Evolutionary conservation across 2,797 vertebrate genomes (phyloP).

Genomic region (Cottoperca gobio): DNA sequence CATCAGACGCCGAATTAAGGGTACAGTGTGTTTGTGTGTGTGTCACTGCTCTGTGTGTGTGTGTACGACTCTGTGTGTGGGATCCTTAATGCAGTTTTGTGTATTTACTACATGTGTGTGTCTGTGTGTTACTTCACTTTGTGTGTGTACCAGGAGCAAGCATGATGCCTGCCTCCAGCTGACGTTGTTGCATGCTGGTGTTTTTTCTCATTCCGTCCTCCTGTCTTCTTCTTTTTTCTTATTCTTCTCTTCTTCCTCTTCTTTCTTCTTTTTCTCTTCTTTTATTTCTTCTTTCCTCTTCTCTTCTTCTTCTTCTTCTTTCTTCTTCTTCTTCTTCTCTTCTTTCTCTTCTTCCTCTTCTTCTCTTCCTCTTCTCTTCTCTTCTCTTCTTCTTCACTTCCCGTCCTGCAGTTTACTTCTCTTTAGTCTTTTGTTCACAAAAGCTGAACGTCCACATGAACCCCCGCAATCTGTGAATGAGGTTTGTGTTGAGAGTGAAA

Average conservation of each 20-base stretch:
- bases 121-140: neutral
- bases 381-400: neutral
- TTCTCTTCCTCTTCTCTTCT: neutral
- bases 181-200: slow-evolving; percentile 1
- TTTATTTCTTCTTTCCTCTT: neutral
- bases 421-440: neutral
- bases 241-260: neutral
- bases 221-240: neutral
- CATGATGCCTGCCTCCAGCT: neutral
- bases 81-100: neutral
- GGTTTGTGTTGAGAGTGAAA: neutral
- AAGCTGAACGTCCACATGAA: slow-evolving; percentile 5
- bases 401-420: neutral
- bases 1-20: slow-evolving; percentile 91
- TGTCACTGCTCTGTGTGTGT: slow-evolving; percentile 1
- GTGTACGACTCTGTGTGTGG: slow-evolving; percentile 9
- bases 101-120: neutral
- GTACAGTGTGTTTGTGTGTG: slow-evolving; percentile 74
- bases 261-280: neutral
- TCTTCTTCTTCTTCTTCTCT: neutral
- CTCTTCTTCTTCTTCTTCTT: neutral
- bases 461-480: neutral
- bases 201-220: slow-evolving; percentile 12
- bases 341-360: neutral
- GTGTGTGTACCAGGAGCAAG: slow-evolving; percentile 4